Base-by-base conservation (phyloP, 2,888 invertebrate species). In the Thecophora atra region DNA sequence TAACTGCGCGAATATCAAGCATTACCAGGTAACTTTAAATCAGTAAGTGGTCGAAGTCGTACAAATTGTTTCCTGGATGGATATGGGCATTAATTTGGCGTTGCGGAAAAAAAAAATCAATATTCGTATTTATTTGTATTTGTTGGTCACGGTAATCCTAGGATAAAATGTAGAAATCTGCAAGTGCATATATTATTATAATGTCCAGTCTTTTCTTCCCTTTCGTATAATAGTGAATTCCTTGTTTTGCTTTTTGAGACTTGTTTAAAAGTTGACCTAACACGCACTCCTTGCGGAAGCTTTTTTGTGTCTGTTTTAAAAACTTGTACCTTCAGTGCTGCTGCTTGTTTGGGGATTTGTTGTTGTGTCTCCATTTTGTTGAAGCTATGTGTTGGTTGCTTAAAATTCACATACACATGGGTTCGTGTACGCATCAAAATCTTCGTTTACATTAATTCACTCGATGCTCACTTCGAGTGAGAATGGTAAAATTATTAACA, bases 201-300 rank as follows among this genome's bases (percentile, higher is more conserved):
- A n/a, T n/a, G n/a, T n/a, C 13, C 17, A 5, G 11, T 56, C 56
- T 15, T 4, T 21, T 21, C 8, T 26, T 24, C 56, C 1, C 13
- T n/a, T 21, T 56, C 3, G 6, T n/a, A n/a, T 56, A 56, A 7
- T 21, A 56, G 56, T 37, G 37, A 37, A 37, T 47, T 17, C 47
- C 17, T 47, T 47, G 6, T n/a, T 17, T 11, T 47, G 37, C 67
- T 58, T 51, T 42, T 24, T 71, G 78, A 80, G 81, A 81, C 79
- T 80, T 80, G 78, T 76, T 80, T 76, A 75, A 75, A 76, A 77
- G 80, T 78, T 78, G 80, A 74, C 73, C 54, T 51, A 70, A 17
- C 71, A 60, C 26, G 73, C 66, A 47, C 44, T 51, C 63, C 71
- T 63, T 51, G 54, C 28, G 58, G 66, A 66, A 70, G 70, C 66